Evolutionary conservation across 2,113 vertebrate species (phyloP).

Genomic region (Enhydra lutris): DNA sequence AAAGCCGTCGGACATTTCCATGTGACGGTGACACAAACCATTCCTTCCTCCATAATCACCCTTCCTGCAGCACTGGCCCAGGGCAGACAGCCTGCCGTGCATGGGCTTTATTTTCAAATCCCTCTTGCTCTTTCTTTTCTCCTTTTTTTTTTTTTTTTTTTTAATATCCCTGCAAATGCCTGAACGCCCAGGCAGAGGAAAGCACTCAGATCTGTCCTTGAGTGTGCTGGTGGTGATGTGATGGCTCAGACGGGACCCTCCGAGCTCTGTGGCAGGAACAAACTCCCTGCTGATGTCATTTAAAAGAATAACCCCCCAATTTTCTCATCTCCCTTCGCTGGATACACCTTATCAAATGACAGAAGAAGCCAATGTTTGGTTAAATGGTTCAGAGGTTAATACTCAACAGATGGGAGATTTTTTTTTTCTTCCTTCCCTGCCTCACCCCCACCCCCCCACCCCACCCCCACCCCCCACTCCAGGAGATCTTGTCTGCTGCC

Average conservation of each 20-base stretch:
- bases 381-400: conserved; percentile 83
- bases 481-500: conserved; percentile 60
- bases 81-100: conserved; percentile 38
- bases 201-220: conserved; percentile 52
- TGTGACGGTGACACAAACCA: conserved; percentile 55
- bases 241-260: conserved; percentile 51
- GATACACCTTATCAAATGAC: conserved; percentile 75
- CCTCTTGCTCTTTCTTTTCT: conserved; percentile 53
- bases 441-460: not conserved
- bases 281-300: conserved; percentile 62
- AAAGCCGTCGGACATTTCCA: conserved; percentile 43
- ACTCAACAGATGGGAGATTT: conserved; percentile 78
- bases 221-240: conserved; percentile 50
- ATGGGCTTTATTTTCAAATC: conserved; percentile 56
- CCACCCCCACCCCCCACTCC: not conserved
- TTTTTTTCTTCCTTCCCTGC: not conserved
- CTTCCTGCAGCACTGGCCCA: not conserved
- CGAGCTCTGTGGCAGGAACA: conserved; percentile 40
- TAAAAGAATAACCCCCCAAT: conserved; percentile 66
- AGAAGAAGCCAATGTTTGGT: conserved; percentile 80
- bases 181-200: conserved; percentile 65
- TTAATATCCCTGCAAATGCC: not conserved
- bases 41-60: conserved; percentile 56
- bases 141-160: not conserved
- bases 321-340: conserved; percentile 69